Conservation (phyloP, 2,797 vertebrate species). For the Menidia menidia region DNA sequence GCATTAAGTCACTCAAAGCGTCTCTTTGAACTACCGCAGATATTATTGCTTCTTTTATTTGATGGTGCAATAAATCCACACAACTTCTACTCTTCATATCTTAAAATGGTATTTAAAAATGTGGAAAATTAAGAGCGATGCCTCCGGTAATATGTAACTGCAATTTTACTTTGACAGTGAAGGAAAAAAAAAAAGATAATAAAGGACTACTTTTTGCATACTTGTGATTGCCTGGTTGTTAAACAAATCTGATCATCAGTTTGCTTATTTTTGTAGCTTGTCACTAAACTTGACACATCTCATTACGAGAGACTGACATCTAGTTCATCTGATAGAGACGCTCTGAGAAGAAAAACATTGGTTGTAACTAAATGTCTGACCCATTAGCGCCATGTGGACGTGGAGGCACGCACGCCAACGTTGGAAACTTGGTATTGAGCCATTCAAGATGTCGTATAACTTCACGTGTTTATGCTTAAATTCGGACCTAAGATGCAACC, state of each 20-base stretch:
- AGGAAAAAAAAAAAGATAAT: conserved; percentile 53
- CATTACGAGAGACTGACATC: neutral
- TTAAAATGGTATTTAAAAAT: conserved; percentile 62
- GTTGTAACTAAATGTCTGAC: conserved; percentile 13
- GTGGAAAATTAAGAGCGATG: conserved; percentile 62
- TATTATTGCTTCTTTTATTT: conserved; percentile 62
- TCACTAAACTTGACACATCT: too few relatives aligned
- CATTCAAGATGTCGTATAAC: neutral
- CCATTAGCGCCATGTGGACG: conserved; percentile 39
- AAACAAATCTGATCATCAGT: neutral
- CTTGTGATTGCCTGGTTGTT: conserved; percentile 56
- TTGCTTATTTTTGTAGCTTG: neutral
- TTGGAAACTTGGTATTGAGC: neutral
- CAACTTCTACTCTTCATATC: conserved; percentile 55
- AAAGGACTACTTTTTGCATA: conserved; percentile 80
- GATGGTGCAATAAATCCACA: conserved; percentile 61
- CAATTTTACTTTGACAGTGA: conserved; percentile 75
- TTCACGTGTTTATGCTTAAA: neutral
- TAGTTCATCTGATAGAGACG: neutral
- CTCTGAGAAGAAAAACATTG: neutral
- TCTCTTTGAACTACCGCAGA: conserved; percentile 66
- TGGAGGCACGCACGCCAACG: conserved; percentile 39
- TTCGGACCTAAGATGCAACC: neutral
- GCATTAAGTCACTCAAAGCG: conserved; percentile 61
- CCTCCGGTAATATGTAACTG: conserved; percentile 71